A percentile compares a stretch with the other conserved stretches of the same genome.
These are phyloP conservation scores for Siphamia tubifer DNA, from an alignment of 2,113 vertebrate species.

Conservation along the genomic window DNA sequence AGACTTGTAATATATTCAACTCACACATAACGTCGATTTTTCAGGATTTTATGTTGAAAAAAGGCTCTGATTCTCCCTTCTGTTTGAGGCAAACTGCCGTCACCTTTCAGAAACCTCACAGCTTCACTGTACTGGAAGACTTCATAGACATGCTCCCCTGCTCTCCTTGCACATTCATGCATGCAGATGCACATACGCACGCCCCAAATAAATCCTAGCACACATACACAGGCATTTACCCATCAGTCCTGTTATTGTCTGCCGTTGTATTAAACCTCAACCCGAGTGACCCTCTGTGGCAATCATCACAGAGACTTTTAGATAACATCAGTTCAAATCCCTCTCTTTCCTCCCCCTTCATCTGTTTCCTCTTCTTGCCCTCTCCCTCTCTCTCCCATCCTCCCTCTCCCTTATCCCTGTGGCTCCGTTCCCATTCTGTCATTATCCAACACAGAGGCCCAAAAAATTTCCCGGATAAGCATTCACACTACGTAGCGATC, in stretches of 20 bases:
- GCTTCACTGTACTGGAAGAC: constrained; percentile 59
- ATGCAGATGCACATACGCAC: constrained; percentile 30
- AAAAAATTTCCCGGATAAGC: constrained; percentile 56
- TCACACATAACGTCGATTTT: neutral
- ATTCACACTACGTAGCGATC: constrained; percentile 52
- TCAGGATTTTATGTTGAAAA: constrained; percentile 17
- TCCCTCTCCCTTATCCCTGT: constrained; percentile 53
- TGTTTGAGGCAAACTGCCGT: constrained; percentile 32
- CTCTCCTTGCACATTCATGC: constrained; percentile 29
- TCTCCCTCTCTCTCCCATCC: constrained; percentile 7
- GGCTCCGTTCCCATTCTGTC: constrained; percentile 73
- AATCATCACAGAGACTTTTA: constrained; percentile 41
- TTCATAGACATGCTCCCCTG: constrained; percentile 49
- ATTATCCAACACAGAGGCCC: constrained; percentile 63
- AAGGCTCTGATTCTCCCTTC: neutral
- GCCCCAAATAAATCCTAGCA: neutral
- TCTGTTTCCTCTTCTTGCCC: constrained; percentile 32
- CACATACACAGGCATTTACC: constrained; percentile 17
- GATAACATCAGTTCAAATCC: constrained; percentile 68
- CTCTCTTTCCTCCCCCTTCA: constrained; percentile 21
- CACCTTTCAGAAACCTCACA: constrained; percentile 61
- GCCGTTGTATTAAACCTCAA: constrained; percentile 49
- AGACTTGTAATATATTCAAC: neutral
- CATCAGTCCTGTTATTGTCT: constrained; percentile 43
- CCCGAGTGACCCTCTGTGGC: constrained; percentile 51